Percentiles rank a stretch among this genome's conserved stretches.
These are phyloP conservation scores for Chloropsis hardwickii DNA, from an alignment of 2,113 vertebrate species.

Conservation along the genomic window DNA sequence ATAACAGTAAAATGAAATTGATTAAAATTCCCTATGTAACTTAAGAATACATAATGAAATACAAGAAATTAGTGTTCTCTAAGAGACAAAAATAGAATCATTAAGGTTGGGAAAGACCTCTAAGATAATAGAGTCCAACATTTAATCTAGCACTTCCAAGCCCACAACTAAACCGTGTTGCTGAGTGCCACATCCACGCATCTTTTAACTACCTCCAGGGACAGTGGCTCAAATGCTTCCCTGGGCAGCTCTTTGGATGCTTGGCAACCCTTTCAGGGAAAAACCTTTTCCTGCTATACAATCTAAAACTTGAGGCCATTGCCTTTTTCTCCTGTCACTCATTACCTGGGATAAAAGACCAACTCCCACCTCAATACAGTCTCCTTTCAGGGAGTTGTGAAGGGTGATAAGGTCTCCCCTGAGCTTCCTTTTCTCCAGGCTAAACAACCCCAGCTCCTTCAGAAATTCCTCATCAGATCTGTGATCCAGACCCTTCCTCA, in stretches of 20 bases:
- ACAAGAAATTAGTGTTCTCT: not conserved
- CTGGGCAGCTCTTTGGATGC: too few relatives aligned
- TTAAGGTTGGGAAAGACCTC: not conserved
- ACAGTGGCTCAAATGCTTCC: not conserved
- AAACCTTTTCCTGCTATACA: not conserved
- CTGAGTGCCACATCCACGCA: not conserved
- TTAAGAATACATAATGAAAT: not conserved
- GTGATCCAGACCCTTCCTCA: not conserved
- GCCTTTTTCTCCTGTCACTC: not conserved
- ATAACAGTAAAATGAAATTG: not conserved
- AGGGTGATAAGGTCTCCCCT: not conserved
- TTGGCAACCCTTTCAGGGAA: not conserved
- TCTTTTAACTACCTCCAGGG: not conserved
- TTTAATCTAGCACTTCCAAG: not conserved
- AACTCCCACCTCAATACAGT: accelerated
- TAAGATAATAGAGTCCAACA: accelerated
- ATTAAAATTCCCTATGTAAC: not conserved
- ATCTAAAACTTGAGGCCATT: not conserved
- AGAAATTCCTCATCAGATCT: not conserved
- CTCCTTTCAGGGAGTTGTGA: too few relatives aligned
- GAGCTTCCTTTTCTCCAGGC: not conserved
- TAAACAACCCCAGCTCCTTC: not conserved
- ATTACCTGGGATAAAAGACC: not conserved
- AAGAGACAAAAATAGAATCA: not conserved
- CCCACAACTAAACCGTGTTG: not conserved